Evolutionary conservation across 2,113 vertebrate genomes (phyloP).

Genomic region (Tychaedon coryphoeus): DNA sequence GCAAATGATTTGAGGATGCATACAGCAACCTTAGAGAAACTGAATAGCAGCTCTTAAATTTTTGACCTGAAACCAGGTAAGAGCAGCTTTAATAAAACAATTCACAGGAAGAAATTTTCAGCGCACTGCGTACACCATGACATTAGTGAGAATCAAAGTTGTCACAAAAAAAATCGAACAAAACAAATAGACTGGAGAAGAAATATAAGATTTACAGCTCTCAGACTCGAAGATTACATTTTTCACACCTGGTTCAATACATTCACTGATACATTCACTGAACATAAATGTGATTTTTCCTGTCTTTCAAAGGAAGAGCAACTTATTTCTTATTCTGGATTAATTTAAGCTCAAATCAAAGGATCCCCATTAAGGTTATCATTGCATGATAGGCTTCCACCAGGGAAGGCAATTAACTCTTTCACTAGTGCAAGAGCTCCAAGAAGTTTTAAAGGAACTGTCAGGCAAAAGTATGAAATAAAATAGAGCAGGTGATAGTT

Average conservation of each 20-base stretch:
- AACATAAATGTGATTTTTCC: neutral
- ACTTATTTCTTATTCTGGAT: slow-evolving; percentile 26
- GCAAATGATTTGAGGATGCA: neutral
- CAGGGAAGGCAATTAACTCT: neutral
- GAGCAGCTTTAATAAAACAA: neutral
- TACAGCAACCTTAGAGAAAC: neutral
- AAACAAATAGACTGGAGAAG: neutral
- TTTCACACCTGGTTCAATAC: neutral
- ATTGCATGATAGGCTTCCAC: neutral
- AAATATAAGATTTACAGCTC: neutral
- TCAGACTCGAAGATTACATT: neutral
- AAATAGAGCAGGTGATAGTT: neutral
- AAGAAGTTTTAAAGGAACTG: neutral
- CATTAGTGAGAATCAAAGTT: neutral
- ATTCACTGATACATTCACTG: neutral
- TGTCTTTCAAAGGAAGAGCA: slow-evolving; percentile 25
- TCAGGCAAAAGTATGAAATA: neutral
- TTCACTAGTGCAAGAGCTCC: neutral
- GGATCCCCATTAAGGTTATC: neutral
- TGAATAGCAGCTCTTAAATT: neutral
- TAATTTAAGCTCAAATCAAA: slow-evolving; percentile 32
- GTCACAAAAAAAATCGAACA: neutral
- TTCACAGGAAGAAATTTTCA: neutral
- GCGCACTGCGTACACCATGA: accelerated
- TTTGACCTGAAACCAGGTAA: neutral